phyloP scores from a whole-genome alignment of 1,140 invertebrate species.

The Drosophila mayri region DNA sequence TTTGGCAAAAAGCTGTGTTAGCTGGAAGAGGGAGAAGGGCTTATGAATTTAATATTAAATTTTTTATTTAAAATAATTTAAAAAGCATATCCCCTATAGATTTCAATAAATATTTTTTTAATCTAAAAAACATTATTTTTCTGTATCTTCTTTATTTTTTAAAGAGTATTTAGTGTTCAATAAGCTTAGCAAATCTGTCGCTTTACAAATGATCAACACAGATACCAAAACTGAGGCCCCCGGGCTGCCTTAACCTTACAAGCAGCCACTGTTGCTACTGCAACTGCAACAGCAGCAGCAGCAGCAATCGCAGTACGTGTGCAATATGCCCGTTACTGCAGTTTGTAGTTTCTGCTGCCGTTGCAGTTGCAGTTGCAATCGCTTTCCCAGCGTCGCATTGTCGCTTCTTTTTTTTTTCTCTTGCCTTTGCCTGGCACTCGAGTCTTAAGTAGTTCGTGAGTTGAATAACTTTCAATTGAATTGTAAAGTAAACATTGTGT shows the following conservation, averaged over 20 bases:
- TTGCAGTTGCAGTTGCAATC: slow-evolving; percentile 51
- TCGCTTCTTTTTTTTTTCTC: slow-evolving; percentile 65
- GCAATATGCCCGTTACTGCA: slow-evolving; percentile 60
- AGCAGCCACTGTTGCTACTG: slow-evolving; percentile 68
- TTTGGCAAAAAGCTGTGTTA: too few species aligned
- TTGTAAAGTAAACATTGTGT: slow-evolving; percentile 83
- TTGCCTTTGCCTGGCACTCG: slow-evolving; percentile 44
- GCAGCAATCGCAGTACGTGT: slow-evolving; percentile 65
- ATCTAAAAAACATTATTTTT: too few species aligned
- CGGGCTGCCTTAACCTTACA: slow-evolving; percentile 48
- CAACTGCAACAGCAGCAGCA: slow-evolving; percentile 43
- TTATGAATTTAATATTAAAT: background rate
- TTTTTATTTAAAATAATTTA: too few species aligned
- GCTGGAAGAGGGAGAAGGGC: too few species aligned
- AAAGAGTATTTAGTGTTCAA: slow-evolving; percentile 55
- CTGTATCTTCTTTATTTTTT: background rate
- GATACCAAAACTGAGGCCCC: slow-evolving; percentile 61
- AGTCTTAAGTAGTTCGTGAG: slow-evolving; percentile 84
- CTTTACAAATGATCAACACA: slow-evolving; percentile 81
- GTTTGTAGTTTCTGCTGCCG: slow-evolving; percentile 34
- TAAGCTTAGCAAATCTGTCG: slow-evolving; percentile 62
- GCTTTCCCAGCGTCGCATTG: slow-evolving; percentile 71
- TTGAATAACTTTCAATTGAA: slow-evolving; percentile 84
- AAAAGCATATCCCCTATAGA: too few species aligned
- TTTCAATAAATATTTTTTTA: too few species aligned